A percentile compares a stretch with the other conserved stretches of the same genome.
Conservation (phyloP, 2,797 vertebrate genomes). For the Xenops minutus region DNA sequence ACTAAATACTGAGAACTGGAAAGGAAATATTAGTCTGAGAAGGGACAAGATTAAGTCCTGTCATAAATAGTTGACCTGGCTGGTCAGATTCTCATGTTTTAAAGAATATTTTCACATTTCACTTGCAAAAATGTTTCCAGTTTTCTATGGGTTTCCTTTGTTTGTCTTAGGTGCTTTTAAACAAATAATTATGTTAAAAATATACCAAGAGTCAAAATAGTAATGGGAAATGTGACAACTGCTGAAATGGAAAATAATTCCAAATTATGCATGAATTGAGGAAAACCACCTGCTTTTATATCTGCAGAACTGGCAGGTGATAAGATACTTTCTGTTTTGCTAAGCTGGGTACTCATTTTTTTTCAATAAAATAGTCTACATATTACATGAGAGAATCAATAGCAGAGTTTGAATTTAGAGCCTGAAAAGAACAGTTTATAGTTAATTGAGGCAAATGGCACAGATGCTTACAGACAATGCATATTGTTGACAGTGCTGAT, state of each 20-base stretch:
- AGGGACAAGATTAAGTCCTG: background rate
- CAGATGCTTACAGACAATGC: constrained; percentile 49
- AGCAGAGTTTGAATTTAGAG: constrained; percentile 49
- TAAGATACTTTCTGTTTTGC: background rate
- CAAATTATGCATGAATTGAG: background rate
- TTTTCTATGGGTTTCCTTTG: background rate
- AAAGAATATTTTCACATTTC: background rate
- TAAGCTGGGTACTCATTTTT: background rate
- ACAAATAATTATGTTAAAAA: background rate
- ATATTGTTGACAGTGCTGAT: constrained; percentile 54
- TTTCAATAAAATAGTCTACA: background rate
- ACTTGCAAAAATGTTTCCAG: background rate
- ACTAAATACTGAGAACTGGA: background rate
- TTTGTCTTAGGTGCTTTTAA: background rate
- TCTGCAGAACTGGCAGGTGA: background rate
- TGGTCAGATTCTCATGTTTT: background rate
- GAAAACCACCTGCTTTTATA: background rate
- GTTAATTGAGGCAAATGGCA: background rate
- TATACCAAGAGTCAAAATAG: background rate
- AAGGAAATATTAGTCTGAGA: background rate
- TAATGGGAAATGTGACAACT: background rate
- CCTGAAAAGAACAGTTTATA: constrained; percentile 28
- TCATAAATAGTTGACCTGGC: background rate
- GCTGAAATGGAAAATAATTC: background rate
- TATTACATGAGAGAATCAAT: constrained; percentile 5